Base-by-base conservation (phyloP, 2,113 vertebrate genomes). In the Hippocampus comes region DNA sequence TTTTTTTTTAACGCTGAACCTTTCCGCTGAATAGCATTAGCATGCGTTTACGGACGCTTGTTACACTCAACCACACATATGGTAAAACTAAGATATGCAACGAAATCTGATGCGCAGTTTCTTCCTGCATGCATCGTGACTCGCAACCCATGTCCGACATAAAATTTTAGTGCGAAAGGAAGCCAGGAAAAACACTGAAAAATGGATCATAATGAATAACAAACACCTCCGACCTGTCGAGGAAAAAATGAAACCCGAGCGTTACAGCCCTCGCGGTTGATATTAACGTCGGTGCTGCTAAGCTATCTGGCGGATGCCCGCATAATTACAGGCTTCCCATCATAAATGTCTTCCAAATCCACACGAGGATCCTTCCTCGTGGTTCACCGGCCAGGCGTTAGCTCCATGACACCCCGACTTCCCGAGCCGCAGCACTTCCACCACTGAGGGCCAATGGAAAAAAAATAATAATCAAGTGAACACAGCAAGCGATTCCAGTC, bases 281-380 rank as follows among this genome's bases (percentile, higher is more conserved):
- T 59, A 56, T 34, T 70, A 72, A 69, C 60, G 71, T 25, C 63
- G 70, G 78, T 2, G n/a, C 75, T 55, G 60, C 77, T 38, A 38
- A 81, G 87, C 65, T 79, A 76, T 79, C 72, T 66, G 60, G 67
- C 89, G 84, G 78, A 85, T 85, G 75, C 69, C 77, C 64, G 38
- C 73, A 38, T 88, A 86, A 89, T 89, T 69, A 86, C 82, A 86
- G 83, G 87, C 63, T 86, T 82, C 68, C 70, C 72, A 68, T 77
- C 60, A 25, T 72, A 70, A 81, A 73, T 77, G 18, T 3, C 46
- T 68, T 72, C 72, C 63, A 63, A 57, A 51, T 74, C 71, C 18
- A 1, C 34, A 27, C 59, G 64, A 23, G 68, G 75, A 72, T 82
- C 80, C 80, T 23, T 78, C 83, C 81, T 80, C 60, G 0, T 8